Conservation (phyloP, 2,797 vertebrate species). For the Muscicapa striata region DNA sequence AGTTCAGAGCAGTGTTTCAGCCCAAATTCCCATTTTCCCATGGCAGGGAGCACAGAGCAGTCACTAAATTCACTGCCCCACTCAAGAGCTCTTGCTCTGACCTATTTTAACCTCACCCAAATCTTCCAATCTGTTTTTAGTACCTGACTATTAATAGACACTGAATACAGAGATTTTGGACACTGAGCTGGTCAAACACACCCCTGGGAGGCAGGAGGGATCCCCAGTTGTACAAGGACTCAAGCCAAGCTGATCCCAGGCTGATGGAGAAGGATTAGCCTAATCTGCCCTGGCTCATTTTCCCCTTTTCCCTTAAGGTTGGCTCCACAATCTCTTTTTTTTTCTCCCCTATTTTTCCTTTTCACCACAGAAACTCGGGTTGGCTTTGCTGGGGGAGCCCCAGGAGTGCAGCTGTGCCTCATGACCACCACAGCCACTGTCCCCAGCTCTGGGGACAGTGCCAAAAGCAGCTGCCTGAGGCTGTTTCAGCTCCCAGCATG, state of each 20-base stretch:
- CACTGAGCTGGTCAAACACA: background rate
- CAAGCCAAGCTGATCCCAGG: background rate
- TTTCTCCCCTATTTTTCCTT: fast-evolving
- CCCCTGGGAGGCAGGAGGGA: background rate
- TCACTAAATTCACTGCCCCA: background rate
- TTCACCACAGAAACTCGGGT: fast-evolving
- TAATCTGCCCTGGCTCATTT: background rate
- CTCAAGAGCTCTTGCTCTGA: fast-evolving
- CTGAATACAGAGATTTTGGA: background rate
- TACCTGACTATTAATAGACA: fast-evolving
- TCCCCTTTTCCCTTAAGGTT: background rate
- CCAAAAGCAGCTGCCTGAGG: background rate
- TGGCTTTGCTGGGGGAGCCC: background rate
- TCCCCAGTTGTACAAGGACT: fast-evolving
- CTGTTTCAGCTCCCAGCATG: background rate
- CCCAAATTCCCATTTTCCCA: background rate
- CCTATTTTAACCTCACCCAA: background rate
- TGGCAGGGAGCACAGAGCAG: fast-evolving
- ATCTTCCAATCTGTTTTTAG: background rate
- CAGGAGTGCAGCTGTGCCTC: background rate
- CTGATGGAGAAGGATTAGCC: background rate
- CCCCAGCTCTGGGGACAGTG: fast-evolving
- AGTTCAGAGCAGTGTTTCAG: fast-evolving
- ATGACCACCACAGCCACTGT: background rate
- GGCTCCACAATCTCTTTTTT: background rate